phyloP scores from a whole-genome alignment of 1,140 invertebrate genomes.

The Dysdera silvatica region DNA sequence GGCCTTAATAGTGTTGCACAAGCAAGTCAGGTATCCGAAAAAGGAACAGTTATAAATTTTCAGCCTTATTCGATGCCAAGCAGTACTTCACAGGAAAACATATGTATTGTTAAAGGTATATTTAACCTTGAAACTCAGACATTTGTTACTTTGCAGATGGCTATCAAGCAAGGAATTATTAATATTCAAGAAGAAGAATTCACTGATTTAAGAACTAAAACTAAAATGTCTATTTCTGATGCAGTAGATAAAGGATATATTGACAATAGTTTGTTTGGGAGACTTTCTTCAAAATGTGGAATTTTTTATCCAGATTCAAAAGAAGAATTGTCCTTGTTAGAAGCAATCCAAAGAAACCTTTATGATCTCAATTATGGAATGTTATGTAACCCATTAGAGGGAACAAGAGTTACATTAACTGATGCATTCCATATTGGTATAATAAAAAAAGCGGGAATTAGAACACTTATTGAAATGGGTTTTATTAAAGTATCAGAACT shows the following conservation, averaged over 20 bases:
- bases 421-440: slow-evolving; percentile 61
- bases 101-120: slow-evolving; percentile 1
- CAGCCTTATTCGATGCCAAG: too few species aligned
- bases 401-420: slow-evolving; percentile 62
- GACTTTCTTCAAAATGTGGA: slow-evolving; percentile 51
- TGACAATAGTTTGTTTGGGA: slow-evolving; percentile 46
- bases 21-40: too few species aligned
- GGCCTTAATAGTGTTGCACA: too few species aligned
- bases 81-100: too few species aligned
- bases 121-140: slow-evolving; percentile 49
- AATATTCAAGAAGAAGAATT: slow-evolving; percentile 39
- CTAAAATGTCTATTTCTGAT: slow-evolving; percentile 68
- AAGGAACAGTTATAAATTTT: too few species aligned
- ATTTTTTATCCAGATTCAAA: slow-evolving; percentile 78
- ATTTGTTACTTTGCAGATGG: slow-evolving; percentile 46
- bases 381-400: slow-evolving; percentile 48
- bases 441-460: slow-evolving; percentile 39
- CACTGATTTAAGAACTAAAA: slow-evolving; percentile 66
- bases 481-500: slow-evolving; percentile 38
- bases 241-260: slow-evolving; percentile 68
- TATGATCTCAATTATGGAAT: slow-evolving; percentile 70
- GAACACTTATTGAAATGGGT: slow-evolving; percentile 20
- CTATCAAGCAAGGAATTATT: slow-evolving; percentile 43
- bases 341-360: slow-evolving; percentile 82
- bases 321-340: slow-evolving; percentile 68